Conservation (phyloP, 2,797 vertebrate genomes). For the Amblyopsis hoosieri region DNA sequence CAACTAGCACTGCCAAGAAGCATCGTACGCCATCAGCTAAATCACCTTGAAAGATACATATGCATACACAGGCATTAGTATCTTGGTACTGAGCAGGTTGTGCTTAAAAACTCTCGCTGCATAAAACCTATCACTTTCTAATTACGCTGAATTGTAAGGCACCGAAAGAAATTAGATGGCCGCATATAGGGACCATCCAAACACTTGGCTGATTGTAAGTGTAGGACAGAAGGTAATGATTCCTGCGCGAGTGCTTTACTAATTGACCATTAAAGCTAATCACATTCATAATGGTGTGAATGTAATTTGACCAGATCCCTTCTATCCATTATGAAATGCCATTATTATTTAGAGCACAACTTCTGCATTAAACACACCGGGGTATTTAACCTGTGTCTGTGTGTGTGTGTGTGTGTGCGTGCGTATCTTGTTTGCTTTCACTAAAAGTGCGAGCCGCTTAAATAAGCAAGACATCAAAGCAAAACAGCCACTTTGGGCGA, state of each 20-base stretch:
- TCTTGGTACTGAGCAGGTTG: not conserved
- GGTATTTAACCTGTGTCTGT: conserved; percentile 26
- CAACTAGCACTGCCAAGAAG: conserved; percentile 10
- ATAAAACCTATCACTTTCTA: not conserved
- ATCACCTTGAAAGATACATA: conserved; percentile 3
- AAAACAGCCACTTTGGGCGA: conserved; percentile 31
- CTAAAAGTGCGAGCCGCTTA: not conserved
- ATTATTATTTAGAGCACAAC: conserved; percentile 39
- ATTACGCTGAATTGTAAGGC: conserved; percentile 17
- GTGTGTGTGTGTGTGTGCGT: conserved; percentile 8
- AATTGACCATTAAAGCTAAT: conserved; percentile 66
- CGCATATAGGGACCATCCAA: conserved; percentile 22
- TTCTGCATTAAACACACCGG: conserved; percentile 24
- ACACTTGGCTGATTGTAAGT: conserved; percentile 36
- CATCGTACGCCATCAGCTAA: conserved; percentile 12
- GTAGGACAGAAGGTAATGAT: conserved; percentile 35
- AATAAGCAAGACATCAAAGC: not conserved
- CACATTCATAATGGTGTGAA: conserved; percentile 37
- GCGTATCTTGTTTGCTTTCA: conserved; percentile 4
- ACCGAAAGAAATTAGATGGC: conserved; percentile 13
- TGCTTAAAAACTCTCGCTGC: not conserved
- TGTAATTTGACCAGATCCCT: conserved; percentile 43
- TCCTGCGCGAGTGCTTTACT: conserved; percentile 48
- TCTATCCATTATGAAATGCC: conserved; percentile 36
- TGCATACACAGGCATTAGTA: not conserved